Conservation (phyloP, 2,113 vertebrate species). For the Rhegmatorhina hoffmannsi region DNA sequence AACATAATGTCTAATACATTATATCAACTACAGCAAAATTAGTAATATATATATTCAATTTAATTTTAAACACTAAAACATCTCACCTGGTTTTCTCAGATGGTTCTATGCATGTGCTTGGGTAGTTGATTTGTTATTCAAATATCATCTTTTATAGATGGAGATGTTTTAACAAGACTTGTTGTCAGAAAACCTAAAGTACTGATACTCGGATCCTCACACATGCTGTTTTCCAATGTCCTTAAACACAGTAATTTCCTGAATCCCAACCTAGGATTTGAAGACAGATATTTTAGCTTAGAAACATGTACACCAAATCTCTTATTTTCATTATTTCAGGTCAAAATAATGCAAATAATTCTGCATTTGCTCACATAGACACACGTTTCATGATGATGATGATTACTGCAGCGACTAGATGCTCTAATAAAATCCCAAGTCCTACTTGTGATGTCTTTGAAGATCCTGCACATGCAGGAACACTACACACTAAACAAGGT, state of each 20-base stretch:
- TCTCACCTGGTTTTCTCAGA: not conserved
- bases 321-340: not conserved
- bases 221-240: not conserved
- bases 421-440: not conserved
- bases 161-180: not conserved
- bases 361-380: not conserved
- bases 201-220: not conserved
- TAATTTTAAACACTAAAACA: not conserved
- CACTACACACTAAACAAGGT: not conserved
- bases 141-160: not conserved
- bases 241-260: not conserved
- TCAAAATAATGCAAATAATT: not conserved
- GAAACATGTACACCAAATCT: not conserved
- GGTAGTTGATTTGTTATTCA: not conserved
- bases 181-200: not conserved
- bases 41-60: not conserved
- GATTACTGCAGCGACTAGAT: not conserved
- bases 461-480: not conserved
- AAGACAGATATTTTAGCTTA: not conserved
- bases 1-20: not conserved
- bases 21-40: not conserved
- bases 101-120: not conserved
- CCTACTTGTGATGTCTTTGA: not conserved
- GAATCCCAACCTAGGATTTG: not conserved
- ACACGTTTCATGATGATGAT: not conserved